phyloP scores from a whole-genome alignment of 2,888 invertebrate species.

The Macropis europaea region DNA sequence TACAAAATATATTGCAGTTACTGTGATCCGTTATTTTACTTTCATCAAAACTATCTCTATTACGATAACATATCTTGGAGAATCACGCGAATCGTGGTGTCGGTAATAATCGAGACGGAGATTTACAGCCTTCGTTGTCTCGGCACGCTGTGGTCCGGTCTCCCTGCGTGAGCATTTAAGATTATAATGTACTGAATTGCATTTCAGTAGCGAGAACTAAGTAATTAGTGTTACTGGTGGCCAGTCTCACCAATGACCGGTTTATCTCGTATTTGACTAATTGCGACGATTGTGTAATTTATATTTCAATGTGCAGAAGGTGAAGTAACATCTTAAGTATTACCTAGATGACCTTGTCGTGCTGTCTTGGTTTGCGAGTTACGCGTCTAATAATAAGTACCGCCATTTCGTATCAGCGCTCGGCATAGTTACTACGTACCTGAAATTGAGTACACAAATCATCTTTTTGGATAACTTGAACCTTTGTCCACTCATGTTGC shows the following conservation, averaged over 20 bases:
- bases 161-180: too few relatives aligned
- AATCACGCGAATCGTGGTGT: not conserved
- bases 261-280: conserved; percentile 1
- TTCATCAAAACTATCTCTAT: too few relatives aligned
- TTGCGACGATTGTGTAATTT: conserved; percentile 25
- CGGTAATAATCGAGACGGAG: too few relatives aligned
- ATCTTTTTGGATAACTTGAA: not conserved
- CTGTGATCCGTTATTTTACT: too few relatives aligned
- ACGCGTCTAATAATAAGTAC: not conserved
- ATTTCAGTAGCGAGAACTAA: too few relatives aligned
- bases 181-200: too few relatives aligned
- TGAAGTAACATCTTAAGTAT: conserved; percentile 42
- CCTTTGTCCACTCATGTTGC: not conserved
- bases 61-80: too few relatives aligned
- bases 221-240: too few relatives aligned
- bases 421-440: conserved; percentile 38
- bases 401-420: conserved; percentile 2
- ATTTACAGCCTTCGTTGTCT: too few relatives aligned
- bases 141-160: too few relatives aligned
- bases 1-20: too few relatives aligned
- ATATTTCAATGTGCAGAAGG: conserved; percentile 36
- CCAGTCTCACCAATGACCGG: not conserved
- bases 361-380: conserved; percentile 5
- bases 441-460: conserved; percentile 1
- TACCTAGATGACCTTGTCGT: conserved; percentile 34